A percentile compares a stretch with the other conserved stretches of the same genome.
phyloP scores from a whole-genome alignment of 2,888 invertebrate genomes.

The Spilarctia lutea region DNA sequence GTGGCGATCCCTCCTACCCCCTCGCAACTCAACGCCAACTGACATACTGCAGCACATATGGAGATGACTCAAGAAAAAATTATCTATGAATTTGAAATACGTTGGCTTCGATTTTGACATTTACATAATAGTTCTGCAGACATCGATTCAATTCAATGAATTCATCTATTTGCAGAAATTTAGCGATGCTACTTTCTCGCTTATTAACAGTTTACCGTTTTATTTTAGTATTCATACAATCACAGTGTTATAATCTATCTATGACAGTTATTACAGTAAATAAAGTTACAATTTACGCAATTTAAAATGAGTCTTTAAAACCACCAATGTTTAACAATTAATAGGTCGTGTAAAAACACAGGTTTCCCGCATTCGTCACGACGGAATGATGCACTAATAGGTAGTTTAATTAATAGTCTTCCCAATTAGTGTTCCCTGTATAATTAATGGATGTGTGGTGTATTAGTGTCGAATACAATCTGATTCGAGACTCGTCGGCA shows the following conservation, averaged over 20 bases:
- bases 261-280: not conserved
- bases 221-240: conserved; percentile 7
- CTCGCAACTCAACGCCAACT: conserved; percentile 6
- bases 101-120: conserved; percentile 39
- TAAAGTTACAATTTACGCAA: not conserved
- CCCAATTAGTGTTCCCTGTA: conserved; percentile 80
- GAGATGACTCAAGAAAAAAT: conserved; percentile 22
- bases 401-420: conserved; percentile 81
- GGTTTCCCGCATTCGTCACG: conserved; percentile 52
- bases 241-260: not conserved
- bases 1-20: not conserved
- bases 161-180: too few species aligned
- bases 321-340: conserved; percentile 19
- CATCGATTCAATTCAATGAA: too few species aligned
- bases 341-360: conserved; percentile 28
- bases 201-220: conserved; percentile 20
- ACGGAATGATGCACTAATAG: conserved; percentile 65
- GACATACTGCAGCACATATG: conserved; percentile 12
- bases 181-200: conserved; percentile 38
- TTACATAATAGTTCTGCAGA: conserved; percentile 24
- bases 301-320: not conserved
- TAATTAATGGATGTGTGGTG: conserved; percentile 81
- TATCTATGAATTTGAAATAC: conserved; percentile 38
- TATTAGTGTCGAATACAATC: conserved; percentile 83
- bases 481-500: conserved; percentile 79